Evolutionary conservation across 2,797 vertebrate species (phyloP), one percentile per base, ranked within the genome.

Genomic region (Chrysolophus pictus): DNA sequence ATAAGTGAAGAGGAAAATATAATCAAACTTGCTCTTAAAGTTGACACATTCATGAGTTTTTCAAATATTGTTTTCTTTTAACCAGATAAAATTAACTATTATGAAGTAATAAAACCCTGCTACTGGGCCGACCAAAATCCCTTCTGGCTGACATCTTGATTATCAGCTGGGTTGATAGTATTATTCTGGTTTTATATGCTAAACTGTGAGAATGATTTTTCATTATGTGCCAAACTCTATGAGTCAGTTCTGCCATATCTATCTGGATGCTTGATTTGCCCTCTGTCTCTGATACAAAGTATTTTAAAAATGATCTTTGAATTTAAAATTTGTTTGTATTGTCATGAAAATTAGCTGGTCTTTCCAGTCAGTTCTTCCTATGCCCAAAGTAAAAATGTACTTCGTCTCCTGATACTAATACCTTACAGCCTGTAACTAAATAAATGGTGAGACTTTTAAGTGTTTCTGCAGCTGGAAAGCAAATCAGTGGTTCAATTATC

Each of bases 201-300:
- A 72, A 87, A 87, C 60, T 39, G 49, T 58, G 49, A 62, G 62
- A 24, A 85, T 44, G 80, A 74, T 84, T 86, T 91, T 33, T 51
- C 9, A 63, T 13, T 29, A 6, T 42, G 23, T 73, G 37, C 41
- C 6, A 64, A 75, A 65, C 19, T 55, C 19, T 51, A 10, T 17
- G 28, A 28, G 18, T 73, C 28, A 42, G 14, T 78, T 87, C 15
- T 75, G 28, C 55, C 51, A 1, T 12, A 37, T 87, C 35, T 37
- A 14, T 71, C 31, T 0, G 2, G n/a, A 21, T 46, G 89, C 37
- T 69, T 64, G 17, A 55, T 87, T 92, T 91, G 41, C 46, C 4
- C 87, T 84, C 44, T 17, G 0, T 37, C 11, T 87, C 62, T 81
- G 51, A 58, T 21, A 49, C 10, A 14, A 79, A 49, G 11, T 69